phyloP scores from a whole-genome alignment of 2,888 invertebrate genomes.

The Ophion costatus region DNA sequence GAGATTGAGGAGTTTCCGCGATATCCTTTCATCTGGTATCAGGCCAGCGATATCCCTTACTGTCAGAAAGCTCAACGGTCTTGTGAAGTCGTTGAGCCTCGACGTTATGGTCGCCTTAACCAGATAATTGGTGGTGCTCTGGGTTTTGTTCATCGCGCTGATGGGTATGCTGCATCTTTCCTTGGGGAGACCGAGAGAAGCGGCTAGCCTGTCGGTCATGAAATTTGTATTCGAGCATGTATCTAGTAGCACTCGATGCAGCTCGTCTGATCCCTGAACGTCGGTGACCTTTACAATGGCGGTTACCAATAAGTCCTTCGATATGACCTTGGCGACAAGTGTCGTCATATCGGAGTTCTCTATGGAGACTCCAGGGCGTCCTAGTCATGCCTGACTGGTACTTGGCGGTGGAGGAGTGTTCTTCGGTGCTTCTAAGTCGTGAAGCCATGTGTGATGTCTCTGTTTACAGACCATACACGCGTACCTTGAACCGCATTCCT shows the following conservation, averaged over 20 bases:
- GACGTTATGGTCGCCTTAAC: slow-evolving; percentile 28
- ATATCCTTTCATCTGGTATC: slow-evolving; percentile 53
- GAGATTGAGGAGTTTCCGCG: too few species aligned
- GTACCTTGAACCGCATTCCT: slow-evolving; percentile 14
- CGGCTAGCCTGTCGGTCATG: slow-evolving; percentile 39
- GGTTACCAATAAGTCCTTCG: slow-evolving; percentile 24
- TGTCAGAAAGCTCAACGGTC: slow-evolving; percentile 28
- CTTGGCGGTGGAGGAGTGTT: not conserved
- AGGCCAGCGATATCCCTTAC: slow-evolving; percentile 38
- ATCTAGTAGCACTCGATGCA: slow-evolving; percentile 10
- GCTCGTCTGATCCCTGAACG: not conserved
- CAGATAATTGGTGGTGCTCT: slow-evolving; percentile 7
- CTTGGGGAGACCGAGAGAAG: slow-evolving; percentile 17
- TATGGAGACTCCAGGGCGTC: too few species aligned
- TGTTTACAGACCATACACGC: not conserved
- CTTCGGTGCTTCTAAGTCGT: slow-evolving; percentile 11
- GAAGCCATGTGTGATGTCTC: slow-evolving; percentile 35
- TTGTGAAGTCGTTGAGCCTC: slow-evolving; percentile 26
- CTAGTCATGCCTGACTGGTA: too few species aligned
- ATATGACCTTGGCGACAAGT: slow-evolving; percentile 24
- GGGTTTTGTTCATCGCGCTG: too few species aligned
- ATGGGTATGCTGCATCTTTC: not conserved
- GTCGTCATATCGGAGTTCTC: not conserved
- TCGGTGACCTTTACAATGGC: slow-evolving; percentile 1
- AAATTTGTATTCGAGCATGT: slow-evolving; percentile 41